Percentiles rank a stretch among this genome's conserved stretches.
phyloP scores from a whole-genome alignment of 2,797 vertebrate genomes.

The Tragelaphus oryx region DNA sequence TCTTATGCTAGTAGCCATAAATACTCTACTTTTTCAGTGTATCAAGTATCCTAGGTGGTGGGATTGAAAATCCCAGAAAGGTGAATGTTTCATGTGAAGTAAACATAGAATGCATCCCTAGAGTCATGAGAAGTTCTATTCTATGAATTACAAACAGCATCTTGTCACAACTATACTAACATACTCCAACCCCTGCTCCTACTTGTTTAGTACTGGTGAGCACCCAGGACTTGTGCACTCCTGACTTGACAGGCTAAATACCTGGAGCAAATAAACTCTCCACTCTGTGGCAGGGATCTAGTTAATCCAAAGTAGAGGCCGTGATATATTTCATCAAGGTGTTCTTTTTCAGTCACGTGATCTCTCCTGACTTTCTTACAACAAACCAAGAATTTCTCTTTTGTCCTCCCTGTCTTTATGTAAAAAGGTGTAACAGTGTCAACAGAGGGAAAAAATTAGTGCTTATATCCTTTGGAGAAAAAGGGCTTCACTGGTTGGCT shows the following conservation, averaged over 20 bases:
- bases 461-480: not conserved
- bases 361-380: not conserved
- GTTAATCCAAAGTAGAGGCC: not conserved
- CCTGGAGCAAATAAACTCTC: not conserved
- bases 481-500: slow-evolving; percentile 16
- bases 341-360: not conserved
- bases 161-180: not conserved
- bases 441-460: not conserved
- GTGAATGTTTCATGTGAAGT: not conserved
- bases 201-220: not conserved
- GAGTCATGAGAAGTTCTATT: not conserved
- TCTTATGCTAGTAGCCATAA: slow-evolving; percentile 3
- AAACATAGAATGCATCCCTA: not conserved
- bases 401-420: not conserved
- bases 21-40: not conserved
- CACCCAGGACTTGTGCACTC: not conserved
- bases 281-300: not conserved
- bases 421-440: not conserved
- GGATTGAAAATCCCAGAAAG: not conserved
- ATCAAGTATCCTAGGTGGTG: not conserved
- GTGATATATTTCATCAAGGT: not conserved
- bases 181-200: not conserved
- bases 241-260: not conserved
- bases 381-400: not conserved
- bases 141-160: not conserved